A percentile compares a stretch with the other conserved stretches of the same genome.
phyloP scores from a whole-genome alignment of 2,797 vertebrate genomes.

The Sylvia borin region DNA sequence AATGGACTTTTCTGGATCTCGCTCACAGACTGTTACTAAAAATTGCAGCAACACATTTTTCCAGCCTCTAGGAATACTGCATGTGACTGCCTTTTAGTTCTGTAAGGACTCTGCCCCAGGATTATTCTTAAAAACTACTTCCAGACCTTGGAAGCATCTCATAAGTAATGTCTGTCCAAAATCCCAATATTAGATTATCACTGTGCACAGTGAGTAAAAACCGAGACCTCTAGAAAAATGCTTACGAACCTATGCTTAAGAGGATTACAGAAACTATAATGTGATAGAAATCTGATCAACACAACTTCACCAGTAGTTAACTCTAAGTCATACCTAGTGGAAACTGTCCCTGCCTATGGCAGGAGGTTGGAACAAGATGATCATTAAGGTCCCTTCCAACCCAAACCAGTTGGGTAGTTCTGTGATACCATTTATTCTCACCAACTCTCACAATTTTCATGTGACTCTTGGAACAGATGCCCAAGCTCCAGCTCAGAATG shows the following conservation, averaged over 20 bases:
- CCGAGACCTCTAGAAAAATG: neutral
- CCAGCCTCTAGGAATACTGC: neutral
- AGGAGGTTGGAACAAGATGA: neutral
- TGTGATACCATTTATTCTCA: neutral
- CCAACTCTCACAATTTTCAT: neutral
- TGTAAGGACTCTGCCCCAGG: neutral
- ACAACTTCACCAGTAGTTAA: neutral
- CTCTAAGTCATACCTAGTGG: neutral
- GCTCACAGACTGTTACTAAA: neutral
- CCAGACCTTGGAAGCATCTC: neutral
- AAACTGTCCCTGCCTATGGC: neutral
- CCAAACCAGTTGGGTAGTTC: neutral
- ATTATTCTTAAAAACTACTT: neutral
- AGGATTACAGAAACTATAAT: neutral
- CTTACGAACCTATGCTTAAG: neutral
- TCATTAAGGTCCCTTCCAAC: neutral
- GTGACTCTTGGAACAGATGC: neutral
- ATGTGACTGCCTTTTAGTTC: neutral
- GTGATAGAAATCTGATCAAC: neutral
- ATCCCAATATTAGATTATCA: neutral
- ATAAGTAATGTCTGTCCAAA: neutral
- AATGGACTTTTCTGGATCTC: constrained; percentile 5
- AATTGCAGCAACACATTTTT: neutral
- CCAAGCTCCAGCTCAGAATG: neutral
- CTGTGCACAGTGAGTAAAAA: neutral